phyloP scores from a whole-genome alignment of 2,888 invertebrate genomes.

The Hemicrepidius hirtus region DNA sequence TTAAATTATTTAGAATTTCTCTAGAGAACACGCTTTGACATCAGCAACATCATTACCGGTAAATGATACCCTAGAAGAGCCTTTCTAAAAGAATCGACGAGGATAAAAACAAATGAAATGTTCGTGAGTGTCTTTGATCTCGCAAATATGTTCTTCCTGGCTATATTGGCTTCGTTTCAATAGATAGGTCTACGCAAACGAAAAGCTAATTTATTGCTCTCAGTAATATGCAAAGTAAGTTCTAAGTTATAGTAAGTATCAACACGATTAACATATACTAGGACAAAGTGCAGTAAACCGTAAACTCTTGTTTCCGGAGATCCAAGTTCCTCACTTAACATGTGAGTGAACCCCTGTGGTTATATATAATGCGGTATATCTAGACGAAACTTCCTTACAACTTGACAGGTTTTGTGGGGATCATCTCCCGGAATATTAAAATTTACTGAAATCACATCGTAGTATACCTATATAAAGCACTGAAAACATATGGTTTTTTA shows the following conservation, averaged over 20 bases:
- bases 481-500: constrained; percentile 13
- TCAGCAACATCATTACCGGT: constrained; percentile 30
- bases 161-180: constrained; percentile 19
- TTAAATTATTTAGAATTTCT: constrained; percentile 29
- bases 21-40: constrained; percentile 12
- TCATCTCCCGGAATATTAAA: constrained; percentile 13
- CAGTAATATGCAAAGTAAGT: constrained; percentile 50
- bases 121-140: constrained; percentile 40
- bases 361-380: constrained; percentile 24
- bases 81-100: constrained; percentile 24
- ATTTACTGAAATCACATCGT: constrained; percentile 13
- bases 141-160: constrained; percentile 31
- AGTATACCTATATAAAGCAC: background rate
- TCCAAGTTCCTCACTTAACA: constrained; percentile 35
- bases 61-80: constrained; percentile 37
- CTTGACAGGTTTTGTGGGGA: constrained; percentile 12
- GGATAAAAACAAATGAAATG: constrained; percentile 42
- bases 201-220: constrained; percentile 54
- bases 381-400: constrained; percentile 30
- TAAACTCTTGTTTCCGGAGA: constrained; percentile 44
- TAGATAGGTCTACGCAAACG: constrained; percentile 10
- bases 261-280: constrained; percentile 54
- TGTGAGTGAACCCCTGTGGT: constrained; percentile 39
- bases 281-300: constrained; percentile 54
- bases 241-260: constrained; percentile 52